These are phyloP conservation scores for Pterobdella sp. DNA, from an alignment of 2,888 invertebrate genomes.

Conservation along the genomic window DNA sequence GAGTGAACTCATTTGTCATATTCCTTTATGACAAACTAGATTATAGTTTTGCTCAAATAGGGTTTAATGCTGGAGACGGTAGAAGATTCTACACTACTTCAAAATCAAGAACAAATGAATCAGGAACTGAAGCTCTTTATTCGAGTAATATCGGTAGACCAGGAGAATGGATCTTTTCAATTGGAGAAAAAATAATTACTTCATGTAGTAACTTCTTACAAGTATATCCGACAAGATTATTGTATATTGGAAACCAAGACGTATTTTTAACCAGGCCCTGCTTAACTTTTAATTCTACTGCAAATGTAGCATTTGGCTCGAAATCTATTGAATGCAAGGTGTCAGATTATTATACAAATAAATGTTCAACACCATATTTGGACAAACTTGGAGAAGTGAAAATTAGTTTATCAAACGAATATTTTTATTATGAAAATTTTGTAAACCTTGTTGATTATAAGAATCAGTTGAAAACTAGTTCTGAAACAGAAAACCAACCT, in stretches of 20 bases:
- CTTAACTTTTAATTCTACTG: not conserved
- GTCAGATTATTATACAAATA: too few species aligned
- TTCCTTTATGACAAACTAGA: constrained; percentile 21
- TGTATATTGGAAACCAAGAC: constrained; percentile 25
- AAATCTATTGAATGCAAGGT: too few species aligned
- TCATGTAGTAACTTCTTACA: constrained; percentile 25
- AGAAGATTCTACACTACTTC: constrained; percentile 17
- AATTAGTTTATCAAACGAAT: not conserved
- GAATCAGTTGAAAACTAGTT: too few species aligned
- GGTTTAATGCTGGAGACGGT: constrained; percentile 30
- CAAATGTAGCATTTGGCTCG: constrained; percentile 7
- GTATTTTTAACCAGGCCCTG: constrained; percentile 24
- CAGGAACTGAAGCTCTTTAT: constrained; percentile 13
- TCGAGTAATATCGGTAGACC: constrained; percentile 26
- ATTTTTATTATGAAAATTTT: constrained; percentile 16
- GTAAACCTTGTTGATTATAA: too few species aligned
- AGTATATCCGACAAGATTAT: constrained; percentile 24
- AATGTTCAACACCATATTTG: constrained; percentile 23
- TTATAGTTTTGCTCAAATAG: constrained; percentile 23
- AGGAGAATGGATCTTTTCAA: constrained; percentile 30
- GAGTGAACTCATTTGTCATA: constrained; percentile 27
- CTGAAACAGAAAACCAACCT: too few species aligned
- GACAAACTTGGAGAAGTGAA: not conserved
- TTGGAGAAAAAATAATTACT: constrained; percentile 19
- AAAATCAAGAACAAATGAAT: constrained; percentile 12